Evolutionary conservation across 2,113 vertebrate species (phyloP).

Genomic region (Clinocottus analis): DNA sequence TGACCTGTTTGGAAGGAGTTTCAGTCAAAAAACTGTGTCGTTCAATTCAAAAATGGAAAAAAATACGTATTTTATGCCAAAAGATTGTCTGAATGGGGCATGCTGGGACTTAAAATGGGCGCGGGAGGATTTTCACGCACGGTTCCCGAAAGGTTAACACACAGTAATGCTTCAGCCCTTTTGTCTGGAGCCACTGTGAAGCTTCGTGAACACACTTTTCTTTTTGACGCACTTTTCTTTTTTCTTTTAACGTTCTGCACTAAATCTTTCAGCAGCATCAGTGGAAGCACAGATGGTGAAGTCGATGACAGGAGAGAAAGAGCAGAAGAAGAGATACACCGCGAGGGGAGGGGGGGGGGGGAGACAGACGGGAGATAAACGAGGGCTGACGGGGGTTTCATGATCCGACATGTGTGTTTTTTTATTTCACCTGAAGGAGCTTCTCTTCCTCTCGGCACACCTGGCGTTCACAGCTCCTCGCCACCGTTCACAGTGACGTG

Average conservation of each 20-base stretch:
- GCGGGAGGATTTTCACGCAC: no score
- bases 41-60: no score
- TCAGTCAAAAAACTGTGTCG: no score
- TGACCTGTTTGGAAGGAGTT: no score
- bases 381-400: constrained; percentile 40
- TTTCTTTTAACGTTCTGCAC: constrained; percentile 25
- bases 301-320: constrained; percentile 62
- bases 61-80: no score
- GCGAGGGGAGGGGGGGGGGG: constrained; percentile 47
- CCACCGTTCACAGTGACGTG: constrained; percentile 50
- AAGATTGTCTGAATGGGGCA: no score
- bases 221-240: constrained; percentile 11
- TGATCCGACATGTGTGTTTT: constrained; percentile 66
- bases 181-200: not conserved
- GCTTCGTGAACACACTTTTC: constrained; percentile 20
- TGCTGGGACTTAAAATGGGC: no score
- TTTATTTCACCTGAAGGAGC: not conserved
- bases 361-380: constrained; percentile 44
- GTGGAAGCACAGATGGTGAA: constrained; percentile 57
- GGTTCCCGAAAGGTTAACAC: no score
- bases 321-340: no score
- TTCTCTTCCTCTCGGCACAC: constrained; percentile 13
- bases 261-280: constrained; percentile 45
- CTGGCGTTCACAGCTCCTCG: constrained; percentile 62
- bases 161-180: constrained; percentile 4